Evolutionary conservation across 2,888 invertebrate species (phyloP), one percentile per base, ranked within the genome.

Genomic region (Vannuccia rotundouncinata): DNA sequence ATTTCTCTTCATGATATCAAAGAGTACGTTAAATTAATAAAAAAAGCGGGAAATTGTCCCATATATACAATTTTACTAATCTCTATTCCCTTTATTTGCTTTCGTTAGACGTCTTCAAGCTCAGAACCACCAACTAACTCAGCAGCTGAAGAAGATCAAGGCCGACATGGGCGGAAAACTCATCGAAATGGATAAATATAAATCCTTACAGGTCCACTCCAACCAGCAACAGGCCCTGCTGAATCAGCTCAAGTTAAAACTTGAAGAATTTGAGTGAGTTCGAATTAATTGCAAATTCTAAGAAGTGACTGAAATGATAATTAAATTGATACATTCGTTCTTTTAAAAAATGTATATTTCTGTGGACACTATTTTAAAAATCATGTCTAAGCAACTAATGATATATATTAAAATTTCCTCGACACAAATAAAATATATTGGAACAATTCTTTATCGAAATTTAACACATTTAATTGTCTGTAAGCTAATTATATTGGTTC

Each of bases 261-360:
- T 87, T 1, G 86, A 87, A 81, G 87, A 87, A 82, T 85, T 86
- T 81, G 87, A 87, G 87, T 87, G 83, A 83, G 86, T 85, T n/a
- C 29, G 22, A 1, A 0, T 28, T 17, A 28, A 17, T 10, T 27
- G 22, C 22, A 45, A 45, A 13, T 45, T 45, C 17, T 45, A 13
- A 45, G n/a, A n/a, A n/a, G n/a, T n/a, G n/a, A n/a, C n/a, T n/a
- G n/a, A n/a, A n/a, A n/a, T n/a, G n/a, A n/a, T n/a, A n/a, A n/a
- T n/a, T n/a, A n/a, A n/a, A n/a, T n/a, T n/a, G n/a, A n/a, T n/a
- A n/a, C n/a, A n/a, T n/a, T n/a, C n/a, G n/a, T n/a, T n/a, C n/a
- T n/a, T n/a, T n/a, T n/a, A n/a, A n/a, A n/a, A n/a, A n/a, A n/a
- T n/a, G n/a, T n/a, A n/a, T n/a, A n/a, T n/a, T n/a, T n/a, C n/a